Base-by-base conservation (phyloP, 2,113 vertebrate genomes). In the Perca flavescens region DNA sequence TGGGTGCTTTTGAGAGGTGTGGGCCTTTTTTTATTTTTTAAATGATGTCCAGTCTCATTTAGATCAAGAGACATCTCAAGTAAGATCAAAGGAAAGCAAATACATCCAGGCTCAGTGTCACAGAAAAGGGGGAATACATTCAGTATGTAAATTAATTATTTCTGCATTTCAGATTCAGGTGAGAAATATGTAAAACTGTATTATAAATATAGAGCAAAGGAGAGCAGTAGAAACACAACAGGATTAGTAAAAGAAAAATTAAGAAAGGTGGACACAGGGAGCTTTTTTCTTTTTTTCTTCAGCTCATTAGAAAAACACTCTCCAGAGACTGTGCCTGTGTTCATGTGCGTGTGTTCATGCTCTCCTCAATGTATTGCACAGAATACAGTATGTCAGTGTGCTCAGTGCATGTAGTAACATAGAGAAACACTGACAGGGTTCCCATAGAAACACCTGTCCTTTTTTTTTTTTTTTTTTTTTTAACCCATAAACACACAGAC, bases 1-100 rank as follows among this genome's bases (percentile, higher is more conserved):
- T 49, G 2, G 28, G 19, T 46, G 2, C 13, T 56, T 66, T 80
- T 22, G 54, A 84, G 77, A 81, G 77, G 77, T 70, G 77, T 46
- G 25, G 40, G n/a, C 43, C 56, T 57, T 68, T 83, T 63, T 77
- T 72, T 83, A 58, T 77, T 62, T 72, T 83, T 58, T 77, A 87
- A 90, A 76, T 3, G 72, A 81, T 74, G 83, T 74, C 86, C 73
- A 54, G 49, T 69, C 77, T 86, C 49, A 80, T 86, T 80, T 78
- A 88, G 85, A 90, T 92, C 86, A 90, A 86, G 85, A 87, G 86
- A 69, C 49, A 77, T 74, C 77, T 88, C 64, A 87, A 88, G 84
- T 85, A 54, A 36, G 85, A 89, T 92, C 89, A 90, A 89, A 92
- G 73, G 58, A 74, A 64, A 67, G 22, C 68, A 75, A 61, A 87